phyloP scores from a whole-genome alignment of 2,888 invertebrate species.

The Pseudococcus jackbeardsleyi region DNA sequence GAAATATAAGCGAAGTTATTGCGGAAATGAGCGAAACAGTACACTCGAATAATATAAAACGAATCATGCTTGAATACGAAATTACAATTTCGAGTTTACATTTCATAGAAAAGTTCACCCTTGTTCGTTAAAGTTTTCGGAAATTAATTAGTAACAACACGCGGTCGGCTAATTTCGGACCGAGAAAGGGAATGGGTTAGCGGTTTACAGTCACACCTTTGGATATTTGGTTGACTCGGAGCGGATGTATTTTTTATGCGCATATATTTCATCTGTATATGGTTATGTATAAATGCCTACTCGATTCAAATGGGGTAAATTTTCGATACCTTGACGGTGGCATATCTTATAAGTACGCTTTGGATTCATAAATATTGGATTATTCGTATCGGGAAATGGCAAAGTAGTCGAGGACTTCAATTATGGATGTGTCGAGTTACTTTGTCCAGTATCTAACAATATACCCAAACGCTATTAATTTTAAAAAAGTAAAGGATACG shows the following conservation, averaged over 20 bases:
- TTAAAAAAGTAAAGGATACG: neutral
- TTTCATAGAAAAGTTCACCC: neutral
- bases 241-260: too few species aligned
- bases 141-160: neutral
- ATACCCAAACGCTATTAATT: neutral
- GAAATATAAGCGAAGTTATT: too few species aligned
- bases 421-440: neutral
- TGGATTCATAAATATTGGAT: neutral
- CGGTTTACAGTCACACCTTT: too few species aligned
- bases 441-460: neutral
- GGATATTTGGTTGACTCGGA: too few species aligned
- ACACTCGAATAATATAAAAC: too few species aligned
- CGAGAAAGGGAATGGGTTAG: neutral
- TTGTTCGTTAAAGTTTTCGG: neutral
- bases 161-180: neutral
- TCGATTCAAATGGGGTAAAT: neutral
- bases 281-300: neutral
- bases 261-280: too few species aligned
- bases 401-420: neutral
- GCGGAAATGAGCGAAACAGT: too few species aligned
- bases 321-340: neutral
- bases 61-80: neutral
- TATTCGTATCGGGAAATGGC: slow-evolving; percentile 1
- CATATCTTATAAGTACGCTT: neutral
- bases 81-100: neutral